phyloP scores from a whole-genome alignment of 2,113 vertebrate species.

The Gallinago media region DNA sequence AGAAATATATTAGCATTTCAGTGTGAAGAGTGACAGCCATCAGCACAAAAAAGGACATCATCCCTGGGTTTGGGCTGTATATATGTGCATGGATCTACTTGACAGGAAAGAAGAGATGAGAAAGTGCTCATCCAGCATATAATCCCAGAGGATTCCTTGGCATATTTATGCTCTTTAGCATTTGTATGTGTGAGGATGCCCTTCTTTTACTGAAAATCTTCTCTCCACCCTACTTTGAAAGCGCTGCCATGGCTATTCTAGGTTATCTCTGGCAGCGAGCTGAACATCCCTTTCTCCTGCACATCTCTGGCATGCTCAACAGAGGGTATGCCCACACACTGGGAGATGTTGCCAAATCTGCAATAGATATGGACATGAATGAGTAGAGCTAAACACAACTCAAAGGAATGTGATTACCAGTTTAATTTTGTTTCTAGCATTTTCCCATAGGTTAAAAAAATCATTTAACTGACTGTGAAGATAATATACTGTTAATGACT shows the following conservation, averaged over 20 bases:
- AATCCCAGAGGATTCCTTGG: not conserved
- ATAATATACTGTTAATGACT: not conserved
- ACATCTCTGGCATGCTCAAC: not conserved
- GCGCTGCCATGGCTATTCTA: not conserved
- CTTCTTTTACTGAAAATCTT: not conserved
- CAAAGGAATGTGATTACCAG: not conserved
- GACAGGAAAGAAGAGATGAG: not conserved
- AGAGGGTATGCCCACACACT: not conserved
- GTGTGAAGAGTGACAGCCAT: not conserved
- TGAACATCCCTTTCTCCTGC: not conserved
- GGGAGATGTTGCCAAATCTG: not conserved
- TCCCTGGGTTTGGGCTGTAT: not conserved
- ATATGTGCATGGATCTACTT: not conserved
- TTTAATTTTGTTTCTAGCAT: slow-evolving; percentile 1
- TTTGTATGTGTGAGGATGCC: not conserved
- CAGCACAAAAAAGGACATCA: not conserved
- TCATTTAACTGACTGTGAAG: not conserved
- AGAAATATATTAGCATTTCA: not conserved
- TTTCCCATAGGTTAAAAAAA: not conserved
- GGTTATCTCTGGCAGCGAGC: not conserved
- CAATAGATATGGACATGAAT: not conserved
- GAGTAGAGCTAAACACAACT: not conserved
- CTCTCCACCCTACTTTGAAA: not conserved
- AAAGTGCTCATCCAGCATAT: not conserved
- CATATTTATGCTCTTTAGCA: not conserved